phyloP scores from a whole-genome alignment of 2,797 vertebrate species.

The Periparus ater region DNA sequence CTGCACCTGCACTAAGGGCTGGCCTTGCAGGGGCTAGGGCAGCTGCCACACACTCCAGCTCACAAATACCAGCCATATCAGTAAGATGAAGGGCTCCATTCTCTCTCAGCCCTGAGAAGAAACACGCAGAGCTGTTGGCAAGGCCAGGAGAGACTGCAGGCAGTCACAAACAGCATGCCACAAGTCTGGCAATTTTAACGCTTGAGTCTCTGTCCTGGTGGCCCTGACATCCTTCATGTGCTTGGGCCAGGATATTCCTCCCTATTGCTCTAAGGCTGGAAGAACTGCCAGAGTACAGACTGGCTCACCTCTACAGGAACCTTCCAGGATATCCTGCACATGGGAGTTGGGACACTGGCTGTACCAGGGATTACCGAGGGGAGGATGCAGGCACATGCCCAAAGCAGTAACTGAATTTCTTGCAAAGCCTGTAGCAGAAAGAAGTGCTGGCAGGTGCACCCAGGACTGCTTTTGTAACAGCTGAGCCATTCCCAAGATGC shows the following conservation, averaged over 20 bases:
- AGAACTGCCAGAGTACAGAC: background rate
- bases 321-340: background rate
- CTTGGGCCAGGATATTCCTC: background rate
- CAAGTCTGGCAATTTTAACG: rapidly evolving
- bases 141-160: background rate
- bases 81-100: background rate
- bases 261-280: background rate
- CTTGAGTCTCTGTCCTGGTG: background rate
- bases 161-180: background rate
- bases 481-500: background rate
- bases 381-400: background rate
- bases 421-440: background rate
- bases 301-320: background rate
- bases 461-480: background rate
- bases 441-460: background rate
- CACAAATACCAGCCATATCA: background rate
- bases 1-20: background rate
- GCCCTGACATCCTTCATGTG: background rate
- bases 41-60: background rate
- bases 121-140: background rate
- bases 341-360: background rate
- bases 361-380: background rate
- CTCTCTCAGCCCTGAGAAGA: background rate
- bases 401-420: background rate
- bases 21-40: background rate